Evolutionary conservation across 2,113 vertebrate species (phyloP), one percentile per base, ranked within the genome.

Genomic region (Bambusicola thoracicus): DNA sequence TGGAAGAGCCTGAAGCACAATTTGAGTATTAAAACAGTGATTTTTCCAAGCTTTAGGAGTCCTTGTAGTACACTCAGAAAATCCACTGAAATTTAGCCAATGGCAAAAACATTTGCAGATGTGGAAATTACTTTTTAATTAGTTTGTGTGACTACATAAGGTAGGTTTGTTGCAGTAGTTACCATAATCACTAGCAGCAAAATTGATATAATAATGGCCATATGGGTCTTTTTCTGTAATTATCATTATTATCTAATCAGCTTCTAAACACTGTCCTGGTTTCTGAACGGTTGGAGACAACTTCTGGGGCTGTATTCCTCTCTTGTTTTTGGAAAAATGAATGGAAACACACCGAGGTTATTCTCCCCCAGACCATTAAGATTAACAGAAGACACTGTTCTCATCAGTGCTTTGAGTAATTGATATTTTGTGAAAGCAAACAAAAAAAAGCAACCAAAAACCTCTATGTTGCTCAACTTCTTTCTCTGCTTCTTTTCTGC

Each of bases 51-150:
- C 14, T 89, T 85, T 80, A 89, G 44, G 65, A 79, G 49, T 90
- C 48, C 61, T 90, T 11, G 7, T 75, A 70, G 32, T 56, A 61
- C 34, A 61, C 25, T 92, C 46, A 79, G 66, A 75, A 86, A 41
- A 18, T 75, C 34, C 24, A 94, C 65, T 66, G 90, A 41, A 95
- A 89, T 92, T 81, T 95, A 92, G 95, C 84, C 81, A 92, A 11
- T 65, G 86, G 93, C 91, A 95, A 84, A 96, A 96, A 85, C 75
- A 94, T 67, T 93, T 94, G 81, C 87, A 96, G 92, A 94, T 92
- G 81, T 93, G 85, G 72, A 97, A 93, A 95, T 92, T 75, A 34
- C 70, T 79, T 94, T 94, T 95, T 95, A 97, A 97, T 97, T 96
- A 93, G 93, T 83, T 95, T 80, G 58, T 76, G 66, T 68, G 70